These are phyloP conservation scores for Machimus rusticus DNA, from an alignment of 2,888 invertebrate species.

Conservation along the genomic window DNA sequence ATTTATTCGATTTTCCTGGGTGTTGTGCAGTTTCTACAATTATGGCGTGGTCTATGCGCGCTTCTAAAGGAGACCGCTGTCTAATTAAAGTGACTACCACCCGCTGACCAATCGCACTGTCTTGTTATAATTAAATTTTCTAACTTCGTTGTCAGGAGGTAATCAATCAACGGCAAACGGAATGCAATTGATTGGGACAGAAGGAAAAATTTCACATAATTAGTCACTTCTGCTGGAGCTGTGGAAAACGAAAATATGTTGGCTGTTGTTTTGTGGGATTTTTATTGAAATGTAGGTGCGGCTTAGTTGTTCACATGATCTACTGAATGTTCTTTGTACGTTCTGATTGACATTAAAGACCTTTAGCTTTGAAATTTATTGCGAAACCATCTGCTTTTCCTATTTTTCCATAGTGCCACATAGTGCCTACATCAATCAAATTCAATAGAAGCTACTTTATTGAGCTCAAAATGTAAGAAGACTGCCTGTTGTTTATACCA, in stretches of 20 bases:
- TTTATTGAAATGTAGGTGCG: not conserved
- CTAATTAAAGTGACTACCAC: slow-evolving; percentile 26
- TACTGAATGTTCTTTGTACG: not conserved
- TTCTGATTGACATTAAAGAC: not conserved
- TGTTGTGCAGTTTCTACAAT: not conserved
- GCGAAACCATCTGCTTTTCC: not conserved
- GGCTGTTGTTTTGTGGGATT: not conserved
- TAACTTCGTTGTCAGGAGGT: not conserved
- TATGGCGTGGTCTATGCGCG: not conserved
- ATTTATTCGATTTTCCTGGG: not conserved
- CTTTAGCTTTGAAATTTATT: not conserved
- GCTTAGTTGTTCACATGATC: not conserved
- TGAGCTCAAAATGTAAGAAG: not conserved
- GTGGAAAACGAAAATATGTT: not conserved
- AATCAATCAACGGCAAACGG: slow-evolving; percentile 14
- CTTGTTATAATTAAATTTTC: slow-evolving; percentile 16
- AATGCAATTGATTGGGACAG: not conserved
- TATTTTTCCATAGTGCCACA: not conserved
- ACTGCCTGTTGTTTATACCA: not conserved
- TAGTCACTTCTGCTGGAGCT: not conserved
- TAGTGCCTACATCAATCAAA: not conserved
- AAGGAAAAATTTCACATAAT: not conserved
- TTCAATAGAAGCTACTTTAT: not conserved
- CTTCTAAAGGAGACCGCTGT: not conserved
- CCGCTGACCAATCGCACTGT: not conserved